A percentile compares a stretch with the other conserved stretches of the same genome.
phyloP scores from a whole-genome alignment of 2,113 vertebrate genomes.

The Chamaea fasciata region DNA sequence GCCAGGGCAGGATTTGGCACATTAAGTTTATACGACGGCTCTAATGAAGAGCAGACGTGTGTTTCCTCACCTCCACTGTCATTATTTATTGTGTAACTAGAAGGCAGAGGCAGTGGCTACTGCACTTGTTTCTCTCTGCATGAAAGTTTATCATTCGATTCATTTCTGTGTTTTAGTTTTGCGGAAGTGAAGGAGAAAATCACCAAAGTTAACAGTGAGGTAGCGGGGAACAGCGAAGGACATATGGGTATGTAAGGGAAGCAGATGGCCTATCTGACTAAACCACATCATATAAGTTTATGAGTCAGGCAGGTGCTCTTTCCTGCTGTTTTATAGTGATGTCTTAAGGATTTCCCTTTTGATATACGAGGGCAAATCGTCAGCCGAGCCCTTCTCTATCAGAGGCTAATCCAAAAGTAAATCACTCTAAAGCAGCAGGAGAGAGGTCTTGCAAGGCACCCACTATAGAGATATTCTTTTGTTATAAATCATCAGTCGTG shows the following conservation, averaged over 20 bases:
- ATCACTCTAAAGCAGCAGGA: conserved; percentile 68
- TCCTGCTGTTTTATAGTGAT: conserved; percentile 72
- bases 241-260: conserved; percentile 65
- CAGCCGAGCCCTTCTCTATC: conserved; percentile 51
- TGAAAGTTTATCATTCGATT: conserved; percentile 28
- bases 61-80: background rate
- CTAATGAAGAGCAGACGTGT: background rate
- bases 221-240: background rate
- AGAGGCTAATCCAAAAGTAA: conserved; percentile 67
- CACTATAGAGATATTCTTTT: conserved; percentile 28
- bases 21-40: background rate
- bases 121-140: background rate
- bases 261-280: conserved; percentile 69
- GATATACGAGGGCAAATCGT: conserved; percentile 69
- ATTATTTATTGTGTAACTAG: background rate
- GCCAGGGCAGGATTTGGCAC: background rate
- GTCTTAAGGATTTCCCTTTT: conserved; percentile 74
- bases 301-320: conserved; percentile 69
- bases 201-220: background rate
- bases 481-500: conserved; percentile 67
- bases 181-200: conserved; percentile 12
- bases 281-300: conserved; percentile 62
- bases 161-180: background rate
- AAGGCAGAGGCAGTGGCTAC: background rate
- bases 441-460: conserved; percentile 44